Base-by-base conservation (phyloP, 1,140 invertebrate genomes). In the Monochamus saltuarius region DNA sequence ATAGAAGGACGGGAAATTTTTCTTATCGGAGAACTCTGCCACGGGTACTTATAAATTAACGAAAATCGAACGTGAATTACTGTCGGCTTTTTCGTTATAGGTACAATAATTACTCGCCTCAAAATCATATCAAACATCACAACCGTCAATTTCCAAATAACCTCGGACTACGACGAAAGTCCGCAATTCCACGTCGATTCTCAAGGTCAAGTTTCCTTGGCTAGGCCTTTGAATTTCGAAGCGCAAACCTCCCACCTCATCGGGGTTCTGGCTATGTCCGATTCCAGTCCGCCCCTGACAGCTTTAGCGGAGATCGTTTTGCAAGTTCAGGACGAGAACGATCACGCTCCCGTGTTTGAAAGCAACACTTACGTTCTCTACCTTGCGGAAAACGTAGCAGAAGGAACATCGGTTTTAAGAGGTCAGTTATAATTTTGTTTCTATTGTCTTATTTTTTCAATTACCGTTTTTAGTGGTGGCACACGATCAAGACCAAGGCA, bases 271-370 rank as follows among this genome's bases (percentile, higher is more conserved):
- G 91, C 90, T n/a, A 85, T 92, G 70, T 91, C 90, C 1, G 82
- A 87, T 57, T 89, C 88, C 2, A 86, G 85, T 65, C 90, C 91
- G 22, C 83, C 87, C 6, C 76, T 91, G 4, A 88, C 84, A 13
- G 84, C 87, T 0, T 81, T 91, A 46, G 84, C 86, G n/a, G 84
- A 88, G 75, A 87, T 95, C 57, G 81, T 83, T 2, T 81, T 97
- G 36, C 87, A 89, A 68, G 87, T 97, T 19, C 78, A 91, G 43
- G 94, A 98, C 75, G 89, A 92, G n/a, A n/a, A 98, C 75, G 94
- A 97, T 77, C 90, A 96, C 74, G 81, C 85, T 19, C 95, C 95
- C 0, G 80, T 84, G 59, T 97, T 97, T 78, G 89, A 95, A 73
- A 93, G 88, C 68, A 86, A 85, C 66, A 85, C 87, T 0, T 97